Base-by-base conservation (phyloP, 2,113 vertebrate species). In the Callospermophilus lateralis region DNA sequence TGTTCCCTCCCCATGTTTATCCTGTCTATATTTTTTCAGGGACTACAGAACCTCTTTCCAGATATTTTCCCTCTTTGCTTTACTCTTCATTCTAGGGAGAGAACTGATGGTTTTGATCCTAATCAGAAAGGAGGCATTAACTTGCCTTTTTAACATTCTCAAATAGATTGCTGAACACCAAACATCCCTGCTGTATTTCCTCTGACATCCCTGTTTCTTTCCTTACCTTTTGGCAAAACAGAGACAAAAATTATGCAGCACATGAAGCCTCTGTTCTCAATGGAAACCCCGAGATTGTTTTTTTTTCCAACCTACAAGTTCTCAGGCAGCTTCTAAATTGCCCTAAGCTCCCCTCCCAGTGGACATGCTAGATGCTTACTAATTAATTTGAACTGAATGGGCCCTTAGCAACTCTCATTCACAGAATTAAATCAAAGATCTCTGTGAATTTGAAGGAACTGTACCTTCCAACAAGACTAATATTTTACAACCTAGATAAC, bases 321-420 rank as follows among this genome's bases (percentile, higher is more conserved):
- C 85, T 84, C 32, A 84, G 89, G 86, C 55, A 97, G 53, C 4
- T 92, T 96, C 67, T 90, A 93, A 96, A 84, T 83, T 93, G 88
- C 84, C 37, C 65, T 80, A 48, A 92, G 58, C 61, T 73, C 15
- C 53, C 37, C 2, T 84, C 68, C 42, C 83, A 51, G 26, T 48
- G 93, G 58, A 68, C 67, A 88, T 77, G 65, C 58, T 90, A 42
- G 72, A 80, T 74, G 93, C 73, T 95, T 96, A 77, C 90, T 97
- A 90, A 95, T 90, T 95, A 96, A 80, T 86, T 90, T 90, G 32
- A 92, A 88, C 34, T 55, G 48, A 95, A 81, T 85, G 55, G 8
- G 73, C 26, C 8, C 1, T 94, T 65, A 81, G 53, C 34, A 90
- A 92, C 37, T 95, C 73, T 96, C 84, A 88, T 51, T 95, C 93